Base-by-base conservation (phyloP, 1,140 invertebrate genomes). In the Colletes gigas region DNA sequence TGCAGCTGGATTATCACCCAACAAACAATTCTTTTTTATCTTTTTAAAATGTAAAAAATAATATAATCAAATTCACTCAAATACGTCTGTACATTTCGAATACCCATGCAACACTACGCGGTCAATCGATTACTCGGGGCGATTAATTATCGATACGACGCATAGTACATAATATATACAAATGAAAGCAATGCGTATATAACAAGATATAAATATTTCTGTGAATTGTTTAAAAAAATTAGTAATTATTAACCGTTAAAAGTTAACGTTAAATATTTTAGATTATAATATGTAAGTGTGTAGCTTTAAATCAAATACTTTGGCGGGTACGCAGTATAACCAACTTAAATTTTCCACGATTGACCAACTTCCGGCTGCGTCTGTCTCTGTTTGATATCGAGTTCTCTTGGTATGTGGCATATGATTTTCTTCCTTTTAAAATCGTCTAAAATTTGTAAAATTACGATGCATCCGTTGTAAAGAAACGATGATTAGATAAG, bases 1-100 rank as follows among this genome's bases (percentile, higher is more conserved):
- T 30, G 30, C 30, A 30, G 30, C 30, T 30, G 30, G 30, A 30
- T 30, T 30, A 30, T 30, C 30, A 30, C 30, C 30, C n/a, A n/a
- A n/a, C n/a, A n/a, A 30, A 30, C 30, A 30, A 30, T 30, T 30
- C 30, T 30, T 74, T 94, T 94, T 8, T 67, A 55, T 60, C 81
- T 83, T 59, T 54, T 79, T 30, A 82, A 17, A 72, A 41, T 30
- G 67, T 55, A 30, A 17, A 82, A 50, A 81, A 19, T 19, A 85
- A 67, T 76, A 83, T 41, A 44, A 83, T 30, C 7, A 72, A 8
- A n/a, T 74, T 57, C 17, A 50, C 10, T 4, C 30, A 39, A 21
- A 73, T 12, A 12, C 65, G 63, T 74, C 75, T 30, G 39, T 63
- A 17, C 83, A 84, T 84, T 71, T 82, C 41, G 69, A 78, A 84